Base-by-base conservation (phyloP, 2,888 invertebrate genomes). In the Apantesis nais region DNA sequence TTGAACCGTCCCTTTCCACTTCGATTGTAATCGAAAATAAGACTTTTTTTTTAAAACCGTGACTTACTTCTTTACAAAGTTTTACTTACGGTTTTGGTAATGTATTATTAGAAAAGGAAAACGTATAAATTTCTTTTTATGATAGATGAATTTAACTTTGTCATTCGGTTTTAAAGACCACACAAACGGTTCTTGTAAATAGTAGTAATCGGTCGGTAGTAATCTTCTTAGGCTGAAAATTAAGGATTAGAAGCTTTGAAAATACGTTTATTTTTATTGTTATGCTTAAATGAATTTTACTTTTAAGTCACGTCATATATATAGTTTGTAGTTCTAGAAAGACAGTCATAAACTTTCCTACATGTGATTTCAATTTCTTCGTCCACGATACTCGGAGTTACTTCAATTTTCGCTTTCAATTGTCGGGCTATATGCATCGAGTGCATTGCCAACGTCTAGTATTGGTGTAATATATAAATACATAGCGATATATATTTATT, bases 361-460 rank as follows among this genome's bases (percentile, higher is more conserved):
- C 52, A 19, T 66, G 19, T n/a, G 86, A 84, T 90, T 88, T 90
- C 88, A 85, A 83, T 91, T 92, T 90, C 87, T 84, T 83, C 76
- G 74, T 83, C 81, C 84, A 79, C 74, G 74, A 72, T 74, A 63
- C 44, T 69, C 73, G 62, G 66, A 71, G 75, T 80, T 84, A 82
- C 76, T 87, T 86, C 79, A 83, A 86, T 89, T 93, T 92, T 93
- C 92, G 89, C 92, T 92, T 93, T 92, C 90, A 81, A 89, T 84
- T 82, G 81, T 85, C 82, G 84, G 81, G 81, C 76, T 76, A 77
- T 78, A 83, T 80, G 82, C 78, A 85, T 81, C 76, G 85, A 85
- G 86, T 86, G 87, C 90, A 91, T 86, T 92, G 89, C 89, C 90
- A 90, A 88, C 86, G 86, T 71, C 83, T 83, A 83, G 74, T 77